Base-by-base conservation (phyloP, 2,113 vertebrate species). In the Nymphicus hollandicus region DNA sequence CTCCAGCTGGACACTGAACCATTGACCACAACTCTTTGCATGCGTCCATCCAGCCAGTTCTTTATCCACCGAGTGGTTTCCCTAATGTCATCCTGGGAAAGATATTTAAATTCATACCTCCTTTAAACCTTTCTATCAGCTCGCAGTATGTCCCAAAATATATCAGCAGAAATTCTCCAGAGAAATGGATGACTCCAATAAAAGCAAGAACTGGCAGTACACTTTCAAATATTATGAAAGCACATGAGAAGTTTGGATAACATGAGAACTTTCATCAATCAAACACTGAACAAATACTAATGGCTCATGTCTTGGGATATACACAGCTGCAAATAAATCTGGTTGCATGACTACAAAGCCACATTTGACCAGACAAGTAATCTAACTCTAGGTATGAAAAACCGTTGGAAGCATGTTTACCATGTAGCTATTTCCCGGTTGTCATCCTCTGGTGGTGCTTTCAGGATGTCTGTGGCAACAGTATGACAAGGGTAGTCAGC, bases 371-470 rank as follows among this genome's bases (percentile, higher is more conserved):
- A 89, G 24, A 50, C 7, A 58, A 85, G 23, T 17, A 16, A 69
- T 50, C 29, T 52, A 60, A 61, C 27, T 23, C 46, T 35, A 71
- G 1, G 24, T 20, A 83, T 3, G 23, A 78, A 85, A 96, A 95
- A 17, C 33, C 63, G 20, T 3, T 20, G 53, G 82, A 27, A 91
- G 52, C 27, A 53, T 71, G 35, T 95, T 96, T 98, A 99, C 99
- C 99, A 99, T 76, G 99, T 99, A 76, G 99, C 99, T 94, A 99
- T 99, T 98, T 99, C 99, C 95, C 99, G 98, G 98, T 99, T 99
- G 97, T 99, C 99, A 96, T 99, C 99, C 97, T 99, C 99, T n/a
- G 99, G 99, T 89, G 99, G 99, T 78, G 99, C 99, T 98, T 99
- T 99, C 64, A 99, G 98, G 95, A 99, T 99, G 97, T 99, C 99